phyloP scores from a whole-genome alignment of 2,797 vertebrate species.

The Acropternis orthonyx region DNA sequence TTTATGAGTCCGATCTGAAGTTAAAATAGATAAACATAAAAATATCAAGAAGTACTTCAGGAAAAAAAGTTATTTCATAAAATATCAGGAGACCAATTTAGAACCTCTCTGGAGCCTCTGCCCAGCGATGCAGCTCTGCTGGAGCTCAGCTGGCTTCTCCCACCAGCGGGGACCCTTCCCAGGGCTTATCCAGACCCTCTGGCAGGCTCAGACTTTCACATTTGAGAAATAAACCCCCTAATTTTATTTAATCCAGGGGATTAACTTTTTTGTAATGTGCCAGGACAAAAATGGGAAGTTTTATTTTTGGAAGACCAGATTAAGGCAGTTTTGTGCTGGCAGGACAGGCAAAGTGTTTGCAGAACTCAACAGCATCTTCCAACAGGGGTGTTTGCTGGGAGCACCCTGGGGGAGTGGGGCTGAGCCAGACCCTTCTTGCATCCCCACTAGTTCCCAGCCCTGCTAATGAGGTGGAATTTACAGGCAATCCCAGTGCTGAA shows the following conservation, averaged over 20 bases:
- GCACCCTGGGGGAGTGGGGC: not conserved
- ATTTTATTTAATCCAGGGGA: constrained; percentile 18
- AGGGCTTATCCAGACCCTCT: not conserved
- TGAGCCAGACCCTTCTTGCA: not conserved
- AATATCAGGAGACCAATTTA: constrained; percentile 70
- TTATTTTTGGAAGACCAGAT: not conserved
- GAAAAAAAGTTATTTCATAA: constrained; percentile 66
- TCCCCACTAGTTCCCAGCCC: not conserved
- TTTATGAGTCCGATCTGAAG: constrained; percentile 74
- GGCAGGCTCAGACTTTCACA: constrained; percentile 3
- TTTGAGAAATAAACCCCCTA: constrained; percentile 11
- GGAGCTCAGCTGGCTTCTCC: not conserved
- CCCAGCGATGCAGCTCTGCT: not conserved
- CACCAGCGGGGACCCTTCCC: not conserved
- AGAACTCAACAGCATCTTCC: not conserved
- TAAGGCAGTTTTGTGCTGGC: not conserved
- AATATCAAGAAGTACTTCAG: constrained; percentile 77
- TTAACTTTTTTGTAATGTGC: not conserved
- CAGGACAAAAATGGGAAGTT: constrained; percentile 5
- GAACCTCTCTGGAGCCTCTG: not conserved
- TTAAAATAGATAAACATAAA: constrained; percentile 81
- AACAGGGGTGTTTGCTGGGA: accelerated
- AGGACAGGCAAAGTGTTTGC: not conserved
- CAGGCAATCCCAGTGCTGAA: not conserved
- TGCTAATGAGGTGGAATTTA: constrained; percentile 25